A percentile compares a stretch with the other conserved stretches of the same genome.
Evolutionary conservation across 92 coral and sea anemone genomes (phyloP).

Genomic region (Heliopora coerulea): DNA sequence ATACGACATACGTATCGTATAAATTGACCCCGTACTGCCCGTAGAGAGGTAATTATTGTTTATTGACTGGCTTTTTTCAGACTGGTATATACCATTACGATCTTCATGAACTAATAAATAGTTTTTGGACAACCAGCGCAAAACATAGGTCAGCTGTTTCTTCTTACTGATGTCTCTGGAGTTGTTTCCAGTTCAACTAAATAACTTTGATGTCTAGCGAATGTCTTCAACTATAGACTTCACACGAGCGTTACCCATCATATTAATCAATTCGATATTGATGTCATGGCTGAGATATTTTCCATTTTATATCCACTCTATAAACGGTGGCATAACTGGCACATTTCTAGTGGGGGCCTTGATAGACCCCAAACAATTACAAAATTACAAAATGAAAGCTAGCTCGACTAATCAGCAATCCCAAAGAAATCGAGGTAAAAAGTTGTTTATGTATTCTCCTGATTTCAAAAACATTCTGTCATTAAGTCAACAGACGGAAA

Average conservation of each 20-base stretch:
- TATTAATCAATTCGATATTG: slow-evolving; percentile 31
- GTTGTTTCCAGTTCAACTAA: slow-evolving; percentile 35
- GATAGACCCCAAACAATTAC: too few species aligned
- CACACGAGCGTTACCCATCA: slow-evolving; percentile 37
- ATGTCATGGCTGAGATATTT: slow-evolving; percentile 42
- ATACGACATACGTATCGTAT: too few species aligned
- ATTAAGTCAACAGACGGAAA: too few species aligned
- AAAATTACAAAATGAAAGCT: too few species aligned
- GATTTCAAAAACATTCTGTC: too few species aligned
- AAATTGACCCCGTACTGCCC: too few species aligned
- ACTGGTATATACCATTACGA: slow-evolving; percentile 27
- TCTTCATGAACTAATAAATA: slow-evolving; percentile 41
- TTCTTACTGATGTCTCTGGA: slow-evolving; percentile 33
- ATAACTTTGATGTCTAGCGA: slow-evolving; percentile 16
- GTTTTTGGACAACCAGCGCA: slow-evolving; percentile 35
- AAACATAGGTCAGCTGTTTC: slow-evolving; percentile 30
- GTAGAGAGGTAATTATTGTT: slow-evolving; percentile 28
- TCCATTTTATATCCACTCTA: slow-evolving; percentile 32
- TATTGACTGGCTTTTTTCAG: slow-evolving; percentile 39
- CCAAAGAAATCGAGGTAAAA: too few species aligned
- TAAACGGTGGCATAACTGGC: too few species aligned
- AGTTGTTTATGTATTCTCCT: too few species aligned
- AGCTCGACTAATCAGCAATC: too few species aligned
- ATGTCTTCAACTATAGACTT: slow-evolving; percentile 17
- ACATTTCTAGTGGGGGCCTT: too few species aligned